Conservation (phyloP, 1,140 invertebrate genomes). For the Papilio polyxenes region DNA sequence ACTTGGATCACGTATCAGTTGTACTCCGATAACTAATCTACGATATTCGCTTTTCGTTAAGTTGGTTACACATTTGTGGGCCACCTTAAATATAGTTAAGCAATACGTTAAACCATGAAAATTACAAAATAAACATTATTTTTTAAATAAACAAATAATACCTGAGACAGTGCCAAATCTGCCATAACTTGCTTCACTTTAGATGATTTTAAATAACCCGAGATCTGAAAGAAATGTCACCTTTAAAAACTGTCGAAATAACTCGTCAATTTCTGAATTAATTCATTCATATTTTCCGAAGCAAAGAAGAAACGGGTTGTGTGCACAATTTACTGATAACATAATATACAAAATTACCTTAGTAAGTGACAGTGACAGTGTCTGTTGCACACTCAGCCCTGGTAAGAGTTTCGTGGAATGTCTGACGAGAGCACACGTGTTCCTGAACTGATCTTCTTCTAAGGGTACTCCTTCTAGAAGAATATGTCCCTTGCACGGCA, state of each 20-base stretch:
- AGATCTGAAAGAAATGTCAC: slow-evolving; percentile 79
- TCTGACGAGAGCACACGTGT: slow-evolving; percentile 91
- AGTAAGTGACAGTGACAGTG: slow-evolving; percentile 89
- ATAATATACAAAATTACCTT: slow-evolving; percentile 79
- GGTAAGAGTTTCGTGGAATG: slow-evolving; percentile 91
- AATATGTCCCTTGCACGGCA: slow-evolving; percentile 90
- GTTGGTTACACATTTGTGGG: slow-evolving; percentile 89
- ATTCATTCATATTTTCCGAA: no score
- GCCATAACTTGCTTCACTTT: slow-evolving; percentile 92
- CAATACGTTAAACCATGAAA: slow-evolving; percentile 18
- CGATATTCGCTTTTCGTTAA: slow-evolving; percentile 92
- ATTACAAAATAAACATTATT: not conserved
- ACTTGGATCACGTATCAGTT: slow-evolving; percentile 93
- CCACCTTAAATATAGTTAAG: slow-evolving; percentile 80
- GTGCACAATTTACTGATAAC: not conserved
- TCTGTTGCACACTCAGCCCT: slow-evolving; percentile 92
- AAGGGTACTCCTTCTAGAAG: slow-evolving; percentile 91
- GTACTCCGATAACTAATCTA: slow-evolving; percentile 91
- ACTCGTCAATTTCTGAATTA: no score
- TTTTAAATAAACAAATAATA: slow-evolving; percentile 44
- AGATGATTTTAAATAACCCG: slow-evolving; percentile 86
- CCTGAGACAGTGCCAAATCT: slow-evolving; percentile 92
- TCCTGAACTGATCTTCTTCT: slow-evolving; percentile 90
- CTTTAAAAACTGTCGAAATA: not conserved
- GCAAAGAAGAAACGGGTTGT: no score